Conservation (phyloP, 2,113 vertebrate genomes). For the Saccopteryx bilineata region DNA sequence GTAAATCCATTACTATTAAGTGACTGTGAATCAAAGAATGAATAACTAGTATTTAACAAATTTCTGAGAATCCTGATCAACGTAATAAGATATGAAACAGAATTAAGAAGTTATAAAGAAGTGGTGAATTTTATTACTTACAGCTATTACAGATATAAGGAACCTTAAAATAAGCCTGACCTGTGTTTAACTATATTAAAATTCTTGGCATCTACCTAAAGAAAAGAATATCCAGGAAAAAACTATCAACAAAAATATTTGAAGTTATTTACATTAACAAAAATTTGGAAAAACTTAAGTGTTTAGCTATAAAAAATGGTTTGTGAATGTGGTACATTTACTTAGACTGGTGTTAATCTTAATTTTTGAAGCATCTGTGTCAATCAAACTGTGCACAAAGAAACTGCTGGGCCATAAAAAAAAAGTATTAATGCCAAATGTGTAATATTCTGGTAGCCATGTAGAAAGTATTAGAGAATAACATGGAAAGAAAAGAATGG, state of each 20-base stretch:
- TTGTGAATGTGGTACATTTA: neutral
- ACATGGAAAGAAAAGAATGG: neutral
- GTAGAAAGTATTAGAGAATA: neutral
- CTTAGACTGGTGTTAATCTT: neutral
- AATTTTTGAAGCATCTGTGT: neutral
- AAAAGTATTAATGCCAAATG: neutral
- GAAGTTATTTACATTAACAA: neutral
- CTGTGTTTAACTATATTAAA: neutral
- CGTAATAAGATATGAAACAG: neutral
- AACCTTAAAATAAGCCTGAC: conserved; percentile 10
- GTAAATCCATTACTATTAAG: neutral
- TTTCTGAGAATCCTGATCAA: conserved; percentile 36
- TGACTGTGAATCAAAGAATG: neutral
- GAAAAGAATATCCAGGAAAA: conserved; percentile 41
- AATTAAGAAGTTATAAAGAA: conserved; percentile 22
- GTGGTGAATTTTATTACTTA: neutral
- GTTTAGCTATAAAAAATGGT: neutral
- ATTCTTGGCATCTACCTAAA: neutral
- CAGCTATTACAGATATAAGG: neutral
- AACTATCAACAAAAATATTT: neutral
- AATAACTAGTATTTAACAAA: neutral
- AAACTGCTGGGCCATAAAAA: neutral
- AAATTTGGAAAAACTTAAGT: neutral
- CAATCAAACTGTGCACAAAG: neutral
- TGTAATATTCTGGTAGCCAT: neutral